Evolutionary conservation across 2,888 invertebrate species (phyloP), one percentile per base, ranked within the genome.

Genomic region (Syrphus vitripennis): DNA sequence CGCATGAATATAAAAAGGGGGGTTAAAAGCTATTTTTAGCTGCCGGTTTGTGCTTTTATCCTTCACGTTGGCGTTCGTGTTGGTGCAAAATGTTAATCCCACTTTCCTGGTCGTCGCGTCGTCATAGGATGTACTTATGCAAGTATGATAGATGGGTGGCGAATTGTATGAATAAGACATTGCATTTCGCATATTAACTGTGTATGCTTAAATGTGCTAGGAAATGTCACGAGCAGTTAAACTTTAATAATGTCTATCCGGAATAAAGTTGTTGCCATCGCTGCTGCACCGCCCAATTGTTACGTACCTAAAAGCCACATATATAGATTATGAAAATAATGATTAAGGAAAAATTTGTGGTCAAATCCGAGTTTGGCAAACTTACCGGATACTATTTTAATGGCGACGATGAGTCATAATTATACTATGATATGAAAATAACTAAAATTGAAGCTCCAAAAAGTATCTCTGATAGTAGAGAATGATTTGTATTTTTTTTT

Each of bases 241-340:
- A 83, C 74, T 83, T 78, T 70, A 24, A 71, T 79, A 79, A 70
- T 75, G 69, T 70, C 61, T 74, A 42, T 75, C 80, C 59, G 67
- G 48, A 3, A 65, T 29, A 57, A 10, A 40, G 40, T 26, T 40
- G n/a, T n/a, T n/a, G n/a, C n/a, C n/a, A 78, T 19, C 45, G 10
- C 31, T 29, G 12, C 16, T 3, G 12, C 19, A n/a, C 29, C 65
- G 29, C 16, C 31, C 65, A 31, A 12, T 26, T 7, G 9, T 45
- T 45, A 29, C 2, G 48, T 48, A n/a, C n/a, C n/a, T n/a, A n/a
- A n/a, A n/a, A n/a, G n/a, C n/a, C n/a, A n/a, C n/a, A n/a, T n/a
- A n/a, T n/a, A 14, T 40, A n/a, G 31, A 16, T 12, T n/a, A n/a
- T n/a, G n/a, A n/a, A n/a, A n/a, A 21, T 4, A 12, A 34, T 19